Evolutionary conservation across 1,140 invertebrate species (phyloP).

Genomic region (Megalonaias nervosa): DNA sequence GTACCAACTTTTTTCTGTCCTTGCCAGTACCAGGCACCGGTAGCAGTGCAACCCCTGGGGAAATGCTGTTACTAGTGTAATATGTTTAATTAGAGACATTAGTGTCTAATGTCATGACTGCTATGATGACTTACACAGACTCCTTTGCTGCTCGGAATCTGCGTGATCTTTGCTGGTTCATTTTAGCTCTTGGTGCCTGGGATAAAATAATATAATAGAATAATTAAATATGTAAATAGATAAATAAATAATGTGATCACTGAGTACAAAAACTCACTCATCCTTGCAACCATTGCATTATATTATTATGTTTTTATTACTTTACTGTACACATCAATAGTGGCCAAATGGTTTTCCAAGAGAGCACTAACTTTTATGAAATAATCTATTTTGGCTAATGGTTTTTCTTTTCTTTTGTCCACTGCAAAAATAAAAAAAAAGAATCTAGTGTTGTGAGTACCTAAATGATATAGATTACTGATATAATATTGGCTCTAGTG

Average conservation of each 20-base stretch:
- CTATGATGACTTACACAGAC: slow-evolving; percentile 72
- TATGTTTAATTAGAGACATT: not conserved
- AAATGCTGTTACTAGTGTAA: too few species aligned
- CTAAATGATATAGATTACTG: too few species aligned
- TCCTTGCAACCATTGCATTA: not conserved
- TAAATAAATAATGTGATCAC: not conserved
- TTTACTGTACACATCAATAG: not conserved
- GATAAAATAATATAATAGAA: slow-evolving; percentile 43
- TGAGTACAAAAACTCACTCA: not conserved
- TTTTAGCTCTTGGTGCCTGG: slow-evolving; percentile 96
- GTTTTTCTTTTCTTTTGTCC: too few species aligned
- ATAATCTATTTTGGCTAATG: too few species aligned
- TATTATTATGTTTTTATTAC: not conserved
- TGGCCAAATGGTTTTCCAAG: too few species aligned
- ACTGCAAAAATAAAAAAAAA: too few species aligned
- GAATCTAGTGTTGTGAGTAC: too few species aligned
- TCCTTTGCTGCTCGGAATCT: slow-evolving; percentile 98
- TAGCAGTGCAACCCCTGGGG: too few species aligned
- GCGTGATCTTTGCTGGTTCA: slow-evolving; percentile 99
- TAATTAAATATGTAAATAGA: not conserved
- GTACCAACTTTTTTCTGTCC: too few species aligned
- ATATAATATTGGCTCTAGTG: too few species aligned
- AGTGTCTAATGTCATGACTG: not conserved
- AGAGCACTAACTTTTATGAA: too few species aligned
- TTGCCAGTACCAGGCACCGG: too few species aligned